A percentile compares a stretch with the other conserved stretches of the same genome.
phyloP scores from a whole-genome alignment of 2,113 vertebrate species.

The Eulemur macaco region DNA sequence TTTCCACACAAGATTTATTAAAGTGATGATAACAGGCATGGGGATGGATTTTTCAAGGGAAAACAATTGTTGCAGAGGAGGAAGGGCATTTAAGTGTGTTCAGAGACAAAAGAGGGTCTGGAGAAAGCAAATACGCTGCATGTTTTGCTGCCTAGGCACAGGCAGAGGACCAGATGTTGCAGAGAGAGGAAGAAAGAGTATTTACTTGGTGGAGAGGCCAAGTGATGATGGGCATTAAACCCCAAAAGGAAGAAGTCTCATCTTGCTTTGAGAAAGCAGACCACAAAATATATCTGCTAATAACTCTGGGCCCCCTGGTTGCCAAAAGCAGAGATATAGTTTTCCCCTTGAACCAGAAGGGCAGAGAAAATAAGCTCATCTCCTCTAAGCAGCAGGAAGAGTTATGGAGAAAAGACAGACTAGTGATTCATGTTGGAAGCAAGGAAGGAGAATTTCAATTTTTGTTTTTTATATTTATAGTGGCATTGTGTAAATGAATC shows the following conservation, averaged over 20 bases:
- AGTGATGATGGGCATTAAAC: neutral
- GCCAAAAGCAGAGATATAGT: neutral
- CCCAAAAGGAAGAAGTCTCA: neutral
- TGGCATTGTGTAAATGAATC: conserved; percentile 6
- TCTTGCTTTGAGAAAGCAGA: neutral
- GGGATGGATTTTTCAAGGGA: neutral
- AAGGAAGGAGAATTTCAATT: neutral
- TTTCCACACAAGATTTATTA: neutral
- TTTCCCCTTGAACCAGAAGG: conserved; percentile 55
- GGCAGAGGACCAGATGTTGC: neutral
- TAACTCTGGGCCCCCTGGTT: neutral
- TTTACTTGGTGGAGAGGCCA: no score
- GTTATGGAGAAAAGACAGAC: neutral
- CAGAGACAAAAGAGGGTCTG: neutral
- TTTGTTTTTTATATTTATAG: conserved; percentile 37
- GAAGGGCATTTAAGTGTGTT: neutral
- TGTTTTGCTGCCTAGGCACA: neutral
- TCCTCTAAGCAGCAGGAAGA: neutral
- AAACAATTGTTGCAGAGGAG: neutral
- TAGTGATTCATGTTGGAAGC: neutral
- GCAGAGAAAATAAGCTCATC: conserved; percentile 31
- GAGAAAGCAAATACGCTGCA: neutral
- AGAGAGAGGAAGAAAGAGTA: neutral
- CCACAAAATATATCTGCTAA: conserved; percentile 33
- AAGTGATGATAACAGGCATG: neutral